Conservation (phyloP, 2,888 invertebrate genomes). For the Limnephilus auricula region DNA sequence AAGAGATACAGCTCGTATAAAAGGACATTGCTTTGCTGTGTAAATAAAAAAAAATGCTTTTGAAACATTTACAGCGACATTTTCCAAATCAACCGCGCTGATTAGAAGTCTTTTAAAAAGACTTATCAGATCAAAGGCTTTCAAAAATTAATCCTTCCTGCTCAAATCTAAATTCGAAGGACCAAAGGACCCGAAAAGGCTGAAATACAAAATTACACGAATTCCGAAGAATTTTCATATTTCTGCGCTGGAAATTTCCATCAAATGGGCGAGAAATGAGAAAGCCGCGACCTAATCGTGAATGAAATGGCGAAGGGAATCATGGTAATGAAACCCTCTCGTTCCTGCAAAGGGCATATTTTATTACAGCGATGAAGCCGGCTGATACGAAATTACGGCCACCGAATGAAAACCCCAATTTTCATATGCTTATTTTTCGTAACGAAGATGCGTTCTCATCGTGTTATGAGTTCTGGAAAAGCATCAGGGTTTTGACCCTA, state of each 20-base stretch:
- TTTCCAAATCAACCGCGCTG: background rate
- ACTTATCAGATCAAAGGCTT: constrained; percentile 22
- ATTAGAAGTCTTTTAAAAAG: constrained; percentile 24
- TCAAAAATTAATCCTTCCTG: constrained; percentile 17
- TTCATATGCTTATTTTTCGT: constrained; percentile 22
- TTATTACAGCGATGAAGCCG: constrained; percentile 22
- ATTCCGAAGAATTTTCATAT: constrained; percentile 30
- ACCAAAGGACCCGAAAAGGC: background rate
- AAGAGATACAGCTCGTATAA: background rate
- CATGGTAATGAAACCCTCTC: constrained; percentile 42
- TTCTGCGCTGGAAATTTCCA: constrained; percentile 5
- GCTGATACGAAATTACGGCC: constrained; percentile 31
- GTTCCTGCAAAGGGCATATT: constrained; percentile 29
- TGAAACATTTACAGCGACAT: background rate
- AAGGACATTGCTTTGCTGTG: background rate
- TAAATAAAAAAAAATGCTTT: background rate
- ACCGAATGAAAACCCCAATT: background rate
- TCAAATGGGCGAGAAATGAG: constrained; percentile 23
- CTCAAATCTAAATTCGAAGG: constrained; percentile 19
- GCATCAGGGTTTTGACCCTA: background rate
- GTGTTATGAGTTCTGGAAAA: background rate
- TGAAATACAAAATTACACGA: constrained; percentile 25
- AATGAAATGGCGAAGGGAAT: constrained; percentile 43
- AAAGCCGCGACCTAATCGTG: constrained; percentile 37
- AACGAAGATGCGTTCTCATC: background rate